A percentile compares a stretch with the other conserved stretches of the same genome.
These are phyloP conservation scores for Sesamia inferens DNA, from an alignment of 2,888 invertebrate species.

Conservation along the genomic window DNA sequence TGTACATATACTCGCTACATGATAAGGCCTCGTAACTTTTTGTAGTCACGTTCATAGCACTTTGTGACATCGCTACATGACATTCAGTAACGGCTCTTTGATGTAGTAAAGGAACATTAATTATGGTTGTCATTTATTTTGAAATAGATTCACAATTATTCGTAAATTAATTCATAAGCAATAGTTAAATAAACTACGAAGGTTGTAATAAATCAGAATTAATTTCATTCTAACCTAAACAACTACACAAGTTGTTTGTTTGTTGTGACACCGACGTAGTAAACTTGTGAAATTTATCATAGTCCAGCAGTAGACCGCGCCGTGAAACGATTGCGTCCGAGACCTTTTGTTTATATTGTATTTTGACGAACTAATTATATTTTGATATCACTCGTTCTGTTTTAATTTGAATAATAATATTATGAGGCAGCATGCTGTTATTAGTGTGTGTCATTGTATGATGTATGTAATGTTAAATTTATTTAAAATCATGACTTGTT, in stretches of 20 bases:
- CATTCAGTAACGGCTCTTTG: neutral
- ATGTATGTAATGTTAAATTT: no score
- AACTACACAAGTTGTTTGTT: conserved; percentile 29
- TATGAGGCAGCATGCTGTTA: conserved; percentile 5
- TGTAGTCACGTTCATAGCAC: conserved; percentile 37
- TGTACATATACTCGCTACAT: conserved; percentile 17
- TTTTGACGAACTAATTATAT: conserved; percentile 24
- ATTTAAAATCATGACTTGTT: no score
- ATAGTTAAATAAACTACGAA: neutral
- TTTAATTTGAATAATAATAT: conserved; percentile 26
- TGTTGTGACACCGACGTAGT: conserved; percentile 2
- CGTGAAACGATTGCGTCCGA: conserved; percentile 7
- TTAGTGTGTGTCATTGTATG: neutral
- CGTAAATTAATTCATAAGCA: neutral
- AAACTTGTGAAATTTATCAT: conserved; percentile 48
- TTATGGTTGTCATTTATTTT: neutral
- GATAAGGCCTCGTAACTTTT: conserved; percentile 26
- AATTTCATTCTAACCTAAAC: conserved; percentile 26
- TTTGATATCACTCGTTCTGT: conserved; percentile 16
- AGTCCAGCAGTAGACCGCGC: conserved; percentile 14
- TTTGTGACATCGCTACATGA: conserved; percentile 30
- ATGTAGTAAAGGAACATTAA: neutral
- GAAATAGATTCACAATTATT: neutral
- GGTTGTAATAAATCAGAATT: conserved; percentile 33
- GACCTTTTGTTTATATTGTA: conserved; percentile 9